Percentiles rank a stretch among this genome's conserved stretches.
Conservation (phyloP, 2,888 invertebrate genomes). For the Pachydiplax longipennis region DNA sequence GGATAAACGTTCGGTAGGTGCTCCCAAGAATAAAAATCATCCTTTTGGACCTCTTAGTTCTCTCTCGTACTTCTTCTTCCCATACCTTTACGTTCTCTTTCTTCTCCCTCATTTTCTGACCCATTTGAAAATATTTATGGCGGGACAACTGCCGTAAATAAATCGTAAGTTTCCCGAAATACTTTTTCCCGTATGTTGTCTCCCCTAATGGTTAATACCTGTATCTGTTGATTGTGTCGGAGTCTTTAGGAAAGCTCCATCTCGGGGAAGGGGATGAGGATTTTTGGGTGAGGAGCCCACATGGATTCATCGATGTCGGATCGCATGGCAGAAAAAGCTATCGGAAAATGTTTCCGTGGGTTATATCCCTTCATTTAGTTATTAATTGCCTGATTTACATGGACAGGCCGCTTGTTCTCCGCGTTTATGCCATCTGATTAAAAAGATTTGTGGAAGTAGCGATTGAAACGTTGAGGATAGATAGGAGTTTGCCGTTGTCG, state of each 20-base stretch:
- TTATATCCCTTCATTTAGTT: neutral
- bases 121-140: constrained; percentile 12
- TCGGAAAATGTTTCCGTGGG: neutral
- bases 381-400: neutral
- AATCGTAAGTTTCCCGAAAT: neutral
- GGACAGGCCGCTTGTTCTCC: neutral
- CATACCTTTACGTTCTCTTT: neutral
- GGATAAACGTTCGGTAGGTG: neutral
- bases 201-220: constrained; percentile 11
- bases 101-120: neutral
- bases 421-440: no score
- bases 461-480: no score
- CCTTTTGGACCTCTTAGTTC: neutral
- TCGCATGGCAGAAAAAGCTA: neutral
- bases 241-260: neutral
- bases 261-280: neutral
- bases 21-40: constrained; percentile 11
- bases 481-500: no score
- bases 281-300: neutral
- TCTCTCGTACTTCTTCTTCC: neutral
- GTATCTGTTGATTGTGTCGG: neutral
- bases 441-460: no score
- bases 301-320: neutral
- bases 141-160: neutral
- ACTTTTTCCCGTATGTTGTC: neutral